phyloP scores from a whole-genome alignment of 1,140 invertebrate genomes.

The Onthophagus taurus region DNA sequence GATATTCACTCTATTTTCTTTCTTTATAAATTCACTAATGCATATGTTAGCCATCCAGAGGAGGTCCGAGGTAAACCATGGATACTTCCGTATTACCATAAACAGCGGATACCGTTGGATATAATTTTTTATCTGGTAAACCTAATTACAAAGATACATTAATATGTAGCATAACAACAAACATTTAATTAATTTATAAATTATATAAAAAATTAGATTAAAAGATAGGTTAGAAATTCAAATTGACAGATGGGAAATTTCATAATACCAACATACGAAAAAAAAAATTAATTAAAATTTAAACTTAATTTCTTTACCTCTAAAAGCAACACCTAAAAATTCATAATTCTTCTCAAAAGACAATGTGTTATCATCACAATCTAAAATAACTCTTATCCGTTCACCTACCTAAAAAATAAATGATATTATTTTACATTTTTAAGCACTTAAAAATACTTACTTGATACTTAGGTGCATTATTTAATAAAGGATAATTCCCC shows the following conservation, averaged over 20 bases:
- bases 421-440: constrained; percentile 12
- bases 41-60: constrained; percentile 77
- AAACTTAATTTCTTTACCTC: constrained; percentile 51
- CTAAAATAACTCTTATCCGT: constrained; percentile 90
- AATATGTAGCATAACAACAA: not conserved
- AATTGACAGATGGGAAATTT: no score
- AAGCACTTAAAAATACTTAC: constrained; percentile 41
- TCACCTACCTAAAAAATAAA: constrained; percentile 74
- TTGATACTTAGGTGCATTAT: constrained; percentile 97
- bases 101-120: constrained; percentile 93
- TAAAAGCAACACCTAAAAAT: constrained; percentile 96
- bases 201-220: no score
- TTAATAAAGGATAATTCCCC: constrained; percentile 90
- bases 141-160: constrained; percentile 44
- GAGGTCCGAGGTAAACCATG: constrained; percentile 95
- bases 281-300: constrained; percentile 2
- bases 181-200: no score
- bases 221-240: no score
- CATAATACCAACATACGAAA: no score
- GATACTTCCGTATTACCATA: constrained; percentile 99
- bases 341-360: constrained; percentile 99
- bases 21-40: constrained; percentile 19
- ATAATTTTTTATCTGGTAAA: constrained; percentile 86
- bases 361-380: constrained; percentile 94
- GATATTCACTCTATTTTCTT: constrained; percentile 9